Evolutionary conservation across 2,797 vertebrate genomes (phyloP).

Genomic region (Xiphorhynchus erythropygius): DNA sequence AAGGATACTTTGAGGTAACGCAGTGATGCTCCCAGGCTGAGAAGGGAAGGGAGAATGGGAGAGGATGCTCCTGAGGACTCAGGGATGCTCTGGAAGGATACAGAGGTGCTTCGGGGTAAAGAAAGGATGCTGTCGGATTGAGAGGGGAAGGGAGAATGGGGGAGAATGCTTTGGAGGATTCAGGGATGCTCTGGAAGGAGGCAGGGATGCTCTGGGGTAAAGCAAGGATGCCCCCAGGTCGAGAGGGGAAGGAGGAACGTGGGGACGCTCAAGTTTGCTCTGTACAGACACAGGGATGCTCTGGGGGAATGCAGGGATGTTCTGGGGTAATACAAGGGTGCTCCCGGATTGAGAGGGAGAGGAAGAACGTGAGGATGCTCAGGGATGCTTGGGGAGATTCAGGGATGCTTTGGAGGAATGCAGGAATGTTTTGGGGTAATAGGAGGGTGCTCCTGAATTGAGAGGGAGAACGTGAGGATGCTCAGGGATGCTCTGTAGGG

Average conservation of each 20-base stretch:
- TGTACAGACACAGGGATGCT: neutral
- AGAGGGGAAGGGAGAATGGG: neutral
- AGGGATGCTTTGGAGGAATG: neutral
- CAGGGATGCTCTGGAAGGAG: neutral
- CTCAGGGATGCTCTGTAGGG: neutral
- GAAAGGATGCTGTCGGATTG: neutral
- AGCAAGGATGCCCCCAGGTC: neutral
- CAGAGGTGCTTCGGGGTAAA: neutral
- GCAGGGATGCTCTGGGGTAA: neutral
- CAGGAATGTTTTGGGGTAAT: neutral
- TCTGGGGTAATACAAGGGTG: neutral
- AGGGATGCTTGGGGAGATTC: neutral
- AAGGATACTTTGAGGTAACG: neutral
- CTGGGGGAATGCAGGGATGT: neutral
- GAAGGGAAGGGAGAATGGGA: neutral
- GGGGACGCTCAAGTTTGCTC: neutral
- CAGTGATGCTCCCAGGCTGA: neutral
- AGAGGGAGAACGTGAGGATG: neutral
- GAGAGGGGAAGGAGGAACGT: accelerated
- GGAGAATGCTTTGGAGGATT: neutral
- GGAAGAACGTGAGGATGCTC: neutral
- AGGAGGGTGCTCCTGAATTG: neutral
- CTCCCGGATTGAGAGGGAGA: neutral
- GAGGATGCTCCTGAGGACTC: neutral
- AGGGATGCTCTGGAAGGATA: neutral